phyloP scores from a whole-genome alignment of 35 echinoderm and acorn worm genomes.

The Eucidaris tribuloides region DNA sequence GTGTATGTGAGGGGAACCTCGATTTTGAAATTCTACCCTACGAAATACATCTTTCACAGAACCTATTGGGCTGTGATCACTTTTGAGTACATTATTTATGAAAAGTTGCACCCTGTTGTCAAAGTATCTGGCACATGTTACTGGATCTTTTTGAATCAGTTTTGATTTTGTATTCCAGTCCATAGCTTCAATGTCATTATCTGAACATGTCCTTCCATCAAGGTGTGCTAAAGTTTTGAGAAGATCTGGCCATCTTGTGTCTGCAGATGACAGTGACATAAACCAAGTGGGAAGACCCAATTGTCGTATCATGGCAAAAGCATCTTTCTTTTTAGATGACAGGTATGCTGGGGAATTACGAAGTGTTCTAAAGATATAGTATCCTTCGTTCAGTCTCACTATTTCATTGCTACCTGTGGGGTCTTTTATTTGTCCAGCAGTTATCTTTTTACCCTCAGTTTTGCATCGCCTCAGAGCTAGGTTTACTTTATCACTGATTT shows the following conservation, averaged over 20 bases:
- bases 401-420: neutral
- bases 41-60: conserved; percentile 41
- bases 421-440: neutral
- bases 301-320: conserved; percentile 22
- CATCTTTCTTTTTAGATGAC: conserved; percentile 1
- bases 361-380: neutral
- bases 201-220: neutral
- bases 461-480: neutral
- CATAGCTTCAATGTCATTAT: conserved; percentile 22
- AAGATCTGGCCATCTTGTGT: neutral
- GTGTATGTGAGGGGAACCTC: conserved; percentile 62
- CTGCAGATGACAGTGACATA: neutral
- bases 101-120: conserved; percentile 34
- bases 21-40: conserved; percentile 63
- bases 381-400: conserved; percentile 9
- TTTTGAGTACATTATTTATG: conserved; percentile 40
- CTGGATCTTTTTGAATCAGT: conserved; percentile 50
- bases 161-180: conserved; percentile 52
- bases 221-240: neutral
- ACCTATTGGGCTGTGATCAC: conserved; percentile 29
- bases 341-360: neutral
- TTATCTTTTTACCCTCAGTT: conserved; percentile 10
- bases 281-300: conserved; percentile 7
- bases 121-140: conserved; percentile 55
- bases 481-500: neutral